A percentile compares a stretch with the other conserved stretches of the same genome.
Conservation (phyloP, 2,888 invertebrate genomes). For the Polylopha cassiicola region DNA sequence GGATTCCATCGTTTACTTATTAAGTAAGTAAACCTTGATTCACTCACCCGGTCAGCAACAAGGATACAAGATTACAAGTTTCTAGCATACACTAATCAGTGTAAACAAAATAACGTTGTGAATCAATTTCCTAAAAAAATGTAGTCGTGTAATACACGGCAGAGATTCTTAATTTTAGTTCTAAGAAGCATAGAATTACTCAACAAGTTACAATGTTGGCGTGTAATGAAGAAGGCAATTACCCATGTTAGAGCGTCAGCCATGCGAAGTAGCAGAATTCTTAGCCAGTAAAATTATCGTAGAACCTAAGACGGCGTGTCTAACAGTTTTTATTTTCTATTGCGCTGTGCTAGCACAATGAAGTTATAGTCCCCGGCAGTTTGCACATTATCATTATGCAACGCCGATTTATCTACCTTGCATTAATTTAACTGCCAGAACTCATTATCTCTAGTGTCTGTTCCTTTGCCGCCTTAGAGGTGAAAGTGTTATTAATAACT, state of each 20-base stretch:
- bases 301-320: constrained; percentile 10
- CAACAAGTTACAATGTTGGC: constrained; percentile 38
- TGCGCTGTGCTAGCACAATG: constrained; percentile 14
- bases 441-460: constrained; percentile 37
- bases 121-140: too few relatives aligned
- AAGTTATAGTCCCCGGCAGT: constrained; percentile 20
- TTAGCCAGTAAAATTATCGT: constrained; percentile 37
- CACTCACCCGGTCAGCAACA: too few relatives aligned
- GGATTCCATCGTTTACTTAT: too few relatives aligned
- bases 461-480: constrained; percentile 17
- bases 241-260: constrained; percentile 39
- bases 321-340: constrained; percentile 17
- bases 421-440: constrained; percentile 40
- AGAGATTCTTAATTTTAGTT: too few relatives aligned
- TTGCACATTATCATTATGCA: constrained; percentile 25
- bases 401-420: constrained; percentile 23
- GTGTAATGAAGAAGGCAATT: constrained; percentile 48
- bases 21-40: too few relatives aligned
- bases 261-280: constrained; percentile 42
- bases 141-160: too few relatives aligned
- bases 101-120: too few relatives aligned
- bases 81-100: too few relatives aligned
- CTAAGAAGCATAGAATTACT: constrained; percentile 37
- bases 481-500: constrained; percentile 22
- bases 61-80: too few relatives aligned